These are phyloP conservation scores for Apodemus speciosus DNA, from an alignment of 2,113 vertebrate species.

Conservation along the genomic window DNA sequence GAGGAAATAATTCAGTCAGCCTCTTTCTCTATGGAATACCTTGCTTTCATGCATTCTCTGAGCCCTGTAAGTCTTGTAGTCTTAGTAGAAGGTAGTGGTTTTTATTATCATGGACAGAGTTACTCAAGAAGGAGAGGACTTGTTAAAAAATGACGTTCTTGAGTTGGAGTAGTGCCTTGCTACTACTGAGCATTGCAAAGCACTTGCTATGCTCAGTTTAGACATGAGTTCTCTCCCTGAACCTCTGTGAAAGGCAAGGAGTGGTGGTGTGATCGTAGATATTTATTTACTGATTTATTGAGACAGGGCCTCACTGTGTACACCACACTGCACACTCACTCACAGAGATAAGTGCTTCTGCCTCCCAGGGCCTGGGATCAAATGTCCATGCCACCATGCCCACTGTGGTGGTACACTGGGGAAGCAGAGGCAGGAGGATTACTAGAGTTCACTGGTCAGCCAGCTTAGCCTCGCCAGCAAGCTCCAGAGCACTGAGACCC, in stretches of 20 bases:
- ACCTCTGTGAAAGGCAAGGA: neutral
- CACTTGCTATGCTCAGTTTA: neutral
- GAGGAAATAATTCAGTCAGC: neutral
- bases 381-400: neutral
- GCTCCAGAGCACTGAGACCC: neutral
- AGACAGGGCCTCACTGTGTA: neutral
- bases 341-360: neutral
- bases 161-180: neutral
- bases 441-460: neutral
- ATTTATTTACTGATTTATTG: neutral
- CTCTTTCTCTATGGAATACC: neutral
- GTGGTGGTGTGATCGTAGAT: neutral
- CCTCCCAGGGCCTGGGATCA: neutral
- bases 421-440: neutral
- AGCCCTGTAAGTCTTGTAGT: neutral
- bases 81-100: constrained; percentile 9
- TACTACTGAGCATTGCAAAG: too few relatives aligned
- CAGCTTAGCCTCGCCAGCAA: neutral
- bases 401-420: neutral
- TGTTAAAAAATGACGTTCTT: neutral
- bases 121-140: neutral
- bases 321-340: neutral
- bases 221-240: neutral
- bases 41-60: constrained; percentile 23
- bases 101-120: neutral